Base-by-base conservation (phyloP, 2,888 invertebrate species). In the Drosophila nigricruria region DNA sequence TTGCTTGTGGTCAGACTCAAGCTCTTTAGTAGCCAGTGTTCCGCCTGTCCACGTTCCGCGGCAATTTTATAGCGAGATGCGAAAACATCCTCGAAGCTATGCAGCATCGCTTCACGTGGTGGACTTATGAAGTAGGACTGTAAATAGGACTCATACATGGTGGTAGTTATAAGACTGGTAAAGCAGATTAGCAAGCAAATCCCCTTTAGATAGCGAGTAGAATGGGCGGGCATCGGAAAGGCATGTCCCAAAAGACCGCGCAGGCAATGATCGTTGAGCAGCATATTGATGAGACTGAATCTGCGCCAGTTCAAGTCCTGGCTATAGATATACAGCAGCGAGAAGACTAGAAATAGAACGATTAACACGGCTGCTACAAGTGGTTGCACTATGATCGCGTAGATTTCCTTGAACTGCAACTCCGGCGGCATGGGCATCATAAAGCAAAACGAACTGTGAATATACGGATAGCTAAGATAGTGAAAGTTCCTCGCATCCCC, bases 241-340 rank as follows among this genome's bases (percentile, higher is more conserved):
- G 80, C 56, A 27, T 89, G 89, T 0, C 81, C 88, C 34, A 89
- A 20, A 1, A 89, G 8, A 1, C 89, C 89, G 1, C 88, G 83
- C 5, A 89, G 40, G 5, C 70, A 70, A 16, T 70, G 77, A 32
- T 88, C 88, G 27, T 89, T 89, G 9, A 89, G 56, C 14, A 88
- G 54, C 5, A 82, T 5, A 14, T 76, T 70, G n/a, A 42, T 2
- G 5, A 79, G 14, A 16, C 34, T 81, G 0, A 87, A 16, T 0
- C 38, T 32, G 0, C 50, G 53, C 75, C 81, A 82, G 10, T 73
- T 73, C 43, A 70, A 18, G 0, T 58, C 14, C 18, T 47, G 16
- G 14, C 76, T 76, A 43, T 83, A 83, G 6, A 77, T 61, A 3
- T 81, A 38, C n/a, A 89, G 65, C n/a, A 77, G 25, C 0, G 82